Conservation (phyloP, 2,888 invertebrate genomes). For the Synanthedon myopaeformis region DNA sequence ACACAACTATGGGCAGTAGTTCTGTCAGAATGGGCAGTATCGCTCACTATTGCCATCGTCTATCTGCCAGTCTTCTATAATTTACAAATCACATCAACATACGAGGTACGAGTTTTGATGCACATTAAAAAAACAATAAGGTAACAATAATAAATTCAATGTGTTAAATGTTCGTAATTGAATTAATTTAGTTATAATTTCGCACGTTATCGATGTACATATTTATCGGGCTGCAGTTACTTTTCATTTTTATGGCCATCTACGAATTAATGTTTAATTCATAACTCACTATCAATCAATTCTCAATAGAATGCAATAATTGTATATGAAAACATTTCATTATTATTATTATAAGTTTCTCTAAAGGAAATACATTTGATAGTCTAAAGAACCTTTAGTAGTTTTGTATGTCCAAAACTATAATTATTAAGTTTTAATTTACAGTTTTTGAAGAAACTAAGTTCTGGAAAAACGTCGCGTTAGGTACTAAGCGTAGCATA, state of each 20-base stretch:
- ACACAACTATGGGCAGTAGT: slow-evolving; percentile 78
- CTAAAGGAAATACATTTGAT: too few species aligned
- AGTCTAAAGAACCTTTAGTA: too few species aligned
- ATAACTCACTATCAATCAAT: background rate
- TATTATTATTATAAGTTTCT: background rate
- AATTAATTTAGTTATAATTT: background rate
- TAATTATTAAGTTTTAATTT: too few species aligned
- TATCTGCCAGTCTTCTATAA: slow-evolving; percentile 81
- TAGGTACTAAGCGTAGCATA: too few species aligned
- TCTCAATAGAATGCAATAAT: background rate
- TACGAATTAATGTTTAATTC: background rate
- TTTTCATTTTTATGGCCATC: background rate
- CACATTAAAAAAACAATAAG: background rate
- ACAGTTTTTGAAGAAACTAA: too few species aligned
- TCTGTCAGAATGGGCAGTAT: slow-evolving; percentile 74
- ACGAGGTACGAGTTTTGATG: slow-evolving; percentile 68
- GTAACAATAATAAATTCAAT: background rate
- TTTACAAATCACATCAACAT: slow-evolving; percentile 79
- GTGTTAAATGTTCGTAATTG: background rate
- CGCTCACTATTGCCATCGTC: slow-evolving; percentile 73
- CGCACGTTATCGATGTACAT: background rate
- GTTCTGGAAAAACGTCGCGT: too few species aligned
- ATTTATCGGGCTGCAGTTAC: background rate
- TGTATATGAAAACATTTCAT: background rate
- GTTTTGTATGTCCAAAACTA: too few species aligned